Base-by-base conservation (phyloP, 2,113 vertebrate genomes). In the Lepus timidus region DNA sequence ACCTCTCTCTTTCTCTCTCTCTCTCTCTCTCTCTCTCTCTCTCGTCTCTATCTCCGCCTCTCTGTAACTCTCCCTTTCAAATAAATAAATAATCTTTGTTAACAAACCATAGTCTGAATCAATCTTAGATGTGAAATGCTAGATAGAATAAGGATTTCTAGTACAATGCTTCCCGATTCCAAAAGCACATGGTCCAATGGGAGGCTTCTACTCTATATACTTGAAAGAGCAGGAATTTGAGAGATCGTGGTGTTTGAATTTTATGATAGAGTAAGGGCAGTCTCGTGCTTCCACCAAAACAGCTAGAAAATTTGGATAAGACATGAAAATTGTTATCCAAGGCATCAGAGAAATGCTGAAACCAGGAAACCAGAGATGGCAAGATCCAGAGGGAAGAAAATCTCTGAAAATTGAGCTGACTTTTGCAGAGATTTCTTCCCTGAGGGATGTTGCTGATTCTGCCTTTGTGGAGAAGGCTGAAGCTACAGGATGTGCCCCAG, bases 381-480 rank as follows among this genome's bases (percentile, higher is more conserved):
- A 8, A 39, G 36, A 36, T 58, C 61, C 36, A 67, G 36, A 90
- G 51, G 36, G n/a, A 78, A n/a, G 9, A 20, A 49, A 65, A 4
- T 14, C 51, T 86, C 39, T 89, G 27, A 73, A 70, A 84, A 64
- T 4, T 29, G 29, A 89, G 92, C 83, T 95, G 44, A 89, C 75
- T 71, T 80, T 62, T 76, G 55, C 31, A 74, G 61, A 85, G 51
- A 6, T 9, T 29, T 71, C 36, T 84, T 85, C 33, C 81, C 29
- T 19, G 14, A 68, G 68, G 81, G 27, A 23, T 33, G 55, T 9
- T 90, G n/a, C 78, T 93, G 73, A 83, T 22, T 70, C 14, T 92
- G 33, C 27, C 64, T 86, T 94, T 74, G 52, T 39, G 29, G 7
- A 62, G 19, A n/a, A 36, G 51, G 23, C 16, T 71, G 17, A n/a